phyloP scores from a whole-genome alignment of 2,888 invertebrate genomes.

The Mimas tiliae region DNA sequence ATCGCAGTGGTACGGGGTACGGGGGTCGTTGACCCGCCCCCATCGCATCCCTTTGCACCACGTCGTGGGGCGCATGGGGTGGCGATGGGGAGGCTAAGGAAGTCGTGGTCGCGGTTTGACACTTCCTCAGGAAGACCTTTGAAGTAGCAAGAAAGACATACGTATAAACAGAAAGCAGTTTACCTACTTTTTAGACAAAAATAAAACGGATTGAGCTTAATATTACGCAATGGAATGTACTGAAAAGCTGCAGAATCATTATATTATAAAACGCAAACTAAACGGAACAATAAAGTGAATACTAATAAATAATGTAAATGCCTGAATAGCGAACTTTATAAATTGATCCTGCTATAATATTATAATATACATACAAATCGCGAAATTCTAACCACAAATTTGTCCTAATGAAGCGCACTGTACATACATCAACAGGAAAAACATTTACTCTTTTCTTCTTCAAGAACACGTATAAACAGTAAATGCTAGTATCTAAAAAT shows the following conservation, averaged over 20 bases:
- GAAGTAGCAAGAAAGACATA: slow-evolving; percentile 66
- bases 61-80: slow-evolving; percentile 48
- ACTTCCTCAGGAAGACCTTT: slow-evolving; percentile 84
- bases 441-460: too few relatives aligned
- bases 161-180: slow-evolving; percentile 11
- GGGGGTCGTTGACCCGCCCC: slow-evolving; percentile 69
- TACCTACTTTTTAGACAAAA: slow-evolving; percentile 14
- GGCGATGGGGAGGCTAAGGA: slow-evolving; percentile 58
- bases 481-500: neutral
- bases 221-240: neutral
- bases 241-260: neutral
- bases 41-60: slow-evolving; percentile 55
- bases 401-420: too few relatives aligned
- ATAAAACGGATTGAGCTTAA: neutral
- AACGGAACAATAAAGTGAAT: too few relatives aligned
- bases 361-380: too few relatives aligned
- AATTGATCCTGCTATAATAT: too few relatives aligned
- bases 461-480: neutral
- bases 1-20: slow-evolving; percentile 74
- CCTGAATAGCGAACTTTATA: too few relatives aligned
- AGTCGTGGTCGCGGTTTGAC: slow-evolving; percentile 80
- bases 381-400: too few relatives aligned
- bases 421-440: too few relatives aligned
- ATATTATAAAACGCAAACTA: too few relatives aligned
- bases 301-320: too few relatives aligned